Conservation (phyloP, 2,113 vertebrate genomes). For the Kryptolebias marmoratus region DNA sequence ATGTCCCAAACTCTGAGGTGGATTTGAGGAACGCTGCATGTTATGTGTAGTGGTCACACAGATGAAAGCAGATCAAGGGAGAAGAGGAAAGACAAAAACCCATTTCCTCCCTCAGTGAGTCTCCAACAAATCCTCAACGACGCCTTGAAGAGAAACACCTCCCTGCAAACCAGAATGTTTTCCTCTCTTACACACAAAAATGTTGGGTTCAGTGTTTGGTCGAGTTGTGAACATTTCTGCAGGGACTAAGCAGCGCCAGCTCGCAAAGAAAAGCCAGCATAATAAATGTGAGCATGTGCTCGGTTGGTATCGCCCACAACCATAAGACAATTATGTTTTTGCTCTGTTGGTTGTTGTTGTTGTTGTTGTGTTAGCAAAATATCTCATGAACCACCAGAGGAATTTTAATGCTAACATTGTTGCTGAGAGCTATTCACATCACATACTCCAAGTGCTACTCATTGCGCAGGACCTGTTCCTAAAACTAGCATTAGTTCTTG, state of each 20-base stretch:
- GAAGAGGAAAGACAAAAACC: constrained; percentile 67
- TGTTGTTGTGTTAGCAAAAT: too few species aligned
- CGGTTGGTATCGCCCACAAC: constrained; percentile 2
- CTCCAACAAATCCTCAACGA: constrained; percentile 51
- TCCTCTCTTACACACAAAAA: constrained; percentile 39
- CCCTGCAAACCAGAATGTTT: constrained; percentile 33
- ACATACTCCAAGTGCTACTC: too few species aligned
- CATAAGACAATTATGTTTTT: too few species aligned
- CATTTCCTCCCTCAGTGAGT: constrained; percentile 53
- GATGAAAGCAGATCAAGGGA: constrained; percentile 54
- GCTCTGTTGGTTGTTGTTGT: too few species aligned
- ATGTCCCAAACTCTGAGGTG: constrained; percentile 30
- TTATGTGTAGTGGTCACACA: constrained; percentile 28
- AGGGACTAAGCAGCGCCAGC: not conserved
- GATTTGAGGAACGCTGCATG: constrained; percentile 55
- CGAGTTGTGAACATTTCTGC: constrained; percentile 15
- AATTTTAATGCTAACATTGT: too few species aligned
- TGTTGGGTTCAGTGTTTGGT: constrained; percentile 6
- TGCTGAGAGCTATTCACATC: too few species aligned
- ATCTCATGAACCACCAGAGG: too few species aligned
- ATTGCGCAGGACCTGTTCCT: too few species aligned
- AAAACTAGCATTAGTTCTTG: too few species aligned
- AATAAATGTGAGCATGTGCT: constrained; percentile 44
- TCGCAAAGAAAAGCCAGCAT: constrained; percentile 6
- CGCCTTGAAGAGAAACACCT: constrained; percentile 67